These are phyloP conservation scores for Linhomoeus sp. DNA, from an alignment of 2,888 invertebrate genomes.

Conservation along the genomic window DNA sequence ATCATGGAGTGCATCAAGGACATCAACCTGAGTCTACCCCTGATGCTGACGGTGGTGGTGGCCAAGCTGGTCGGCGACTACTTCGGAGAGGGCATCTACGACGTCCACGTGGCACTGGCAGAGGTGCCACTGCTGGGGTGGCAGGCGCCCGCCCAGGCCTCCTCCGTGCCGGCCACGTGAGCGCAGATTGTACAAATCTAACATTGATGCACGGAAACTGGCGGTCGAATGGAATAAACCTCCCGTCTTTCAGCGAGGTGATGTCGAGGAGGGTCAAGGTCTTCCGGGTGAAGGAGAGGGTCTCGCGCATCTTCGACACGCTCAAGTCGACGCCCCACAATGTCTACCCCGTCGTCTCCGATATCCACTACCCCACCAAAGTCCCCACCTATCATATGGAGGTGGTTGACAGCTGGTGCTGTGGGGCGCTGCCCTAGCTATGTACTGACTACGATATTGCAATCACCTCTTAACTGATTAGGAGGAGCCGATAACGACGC, in stretches of 20 bases:
- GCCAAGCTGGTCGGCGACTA: constrained; percentile 93
- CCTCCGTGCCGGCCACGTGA: constrained; percentile 57
- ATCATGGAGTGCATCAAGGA: constrained; percentile 82
- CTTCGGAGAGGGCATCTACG: constrained; percentile 91
- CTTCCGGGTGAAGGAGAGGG: constrained; percentile 59
- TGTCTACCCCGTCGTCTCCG: constrained; percentile 55
- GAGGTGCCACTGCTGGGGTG: constrained; percentile 67
- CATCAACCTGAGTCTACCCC: constrained; percentile 73
- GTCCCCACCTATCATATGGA: too few relatives aligned
- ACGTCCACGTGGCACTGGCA: constrained; percentile 68
- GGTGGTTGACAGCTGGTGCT: too few relatives aligned
- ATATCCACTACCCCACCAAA: too few relatives aligned
- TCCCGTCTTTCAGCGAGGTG: constrained; percentile 39
- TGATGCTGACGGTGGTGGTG: constrained; percentile 72
- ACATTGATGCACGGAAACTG: too few relatives aligned
- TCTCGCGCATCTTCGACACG: constrained; percentile 62
- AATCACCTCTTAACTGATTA: too few relatives aligned
- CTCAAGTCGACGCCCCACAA: constrained; percentile 62
- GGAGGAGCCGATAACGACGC: too few relatives aligned
- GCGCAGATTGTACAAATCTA: too few relatives aligned
- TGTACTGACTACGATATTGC: too few relatives aligned
- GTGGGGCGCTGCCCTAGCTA: too few relatives aligned
- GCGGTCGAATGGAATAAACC: too few relatives aligned
- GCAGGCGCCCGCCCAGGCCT: constrained; percentile 66
- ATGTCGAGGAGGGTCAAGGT: constrained; percentile 79